These are phyloP conservation scores for Tolypeutes matacus DNA, from an alignment of 2,797 vertebrate species.

Conservation along the genomic window DNA sequence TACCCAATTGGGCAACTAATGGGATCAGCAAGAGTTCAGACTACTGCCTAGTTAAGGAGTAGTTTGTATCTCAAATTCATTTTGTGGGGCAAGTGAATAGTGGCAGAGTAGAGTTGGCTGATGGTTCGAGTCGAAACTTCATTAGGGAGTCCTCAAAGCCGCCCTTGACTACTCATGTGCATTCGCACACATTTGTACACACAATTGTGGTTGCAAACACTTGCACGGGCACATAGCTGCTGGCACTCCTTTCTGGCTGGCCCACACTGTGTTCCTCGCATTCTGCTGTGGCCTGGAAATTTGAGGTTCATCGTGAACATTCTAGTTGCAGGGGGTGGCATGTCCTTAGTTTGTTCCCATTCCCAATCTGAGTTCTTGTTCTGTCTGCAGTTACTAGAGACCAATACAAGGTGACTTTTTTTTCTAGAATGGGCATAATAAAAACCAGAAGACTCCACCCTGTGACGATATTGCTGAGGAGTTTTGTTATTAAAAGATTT, in stretches of 20 bases:
- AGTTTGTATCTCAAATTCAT: conserved; percentile 82
- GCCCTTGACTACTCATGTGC: background rate
- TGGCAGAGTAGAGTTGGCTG: conserved; percentile 63
- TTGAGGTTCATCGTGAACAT: background rate
- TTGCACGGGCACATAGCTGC: accelerated
- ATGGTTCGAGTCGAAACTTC: conserved; percentile 16
- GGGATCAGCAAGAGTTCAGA: conserved; percentile 85
- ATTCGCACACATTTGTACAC: background rate
- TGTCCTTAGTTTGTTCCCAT: background rate
- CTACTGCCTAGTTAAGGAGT: conserved; percentile 85
- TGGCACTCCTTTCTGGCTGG: background rate
- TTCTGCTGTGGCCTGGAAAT: background rate
- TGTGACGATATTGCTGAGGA: background rate
- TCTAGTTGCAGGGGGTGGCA: background rate
- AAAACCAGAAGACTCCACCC: background rate
- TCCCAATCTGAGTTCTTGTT: background rate
- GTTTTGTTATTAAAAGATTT: conserved; percentile 6
- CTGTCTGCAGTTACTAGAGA: background rate
- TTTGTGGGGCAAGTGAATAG: conserved; percentile 61
- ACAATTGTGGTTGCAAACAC: background rate
- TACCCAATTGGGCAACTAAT: conserved; percentile 88
- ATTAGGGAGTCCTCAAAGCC: background rate
- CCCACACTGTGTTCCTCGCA: accelerated
- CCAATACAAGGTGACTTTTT: background rate
- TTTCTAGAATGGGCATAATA: background rate